Conservation (phyloP, 2,888 invertebrate genomes). For the Galerucella pusilla region DNA sequence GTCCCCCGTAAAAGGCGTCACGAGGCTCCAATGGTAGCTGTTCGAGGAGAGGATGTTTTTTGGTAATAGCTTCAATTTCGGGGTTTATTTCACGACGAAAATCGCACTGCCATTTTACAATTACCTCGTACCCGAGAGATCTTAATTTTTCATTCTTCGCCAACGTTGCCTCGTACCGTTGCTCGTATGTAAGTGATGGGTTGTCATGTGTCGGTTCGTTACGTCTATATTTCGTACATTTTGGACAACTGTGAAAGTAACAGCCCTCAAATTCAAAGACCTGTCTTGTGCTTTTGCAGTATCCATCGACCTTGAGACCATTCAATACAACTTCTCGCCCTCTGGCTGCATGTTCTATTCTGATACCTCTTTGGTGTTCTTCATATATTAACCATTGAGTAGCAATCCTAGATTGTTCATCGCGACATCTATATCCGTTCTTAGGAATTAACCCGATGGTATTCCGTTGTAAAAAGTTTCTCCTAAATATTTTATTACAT, state of each 20-base stretch:
- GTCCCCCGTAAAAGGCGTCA: slow-evolving; percentile 42
- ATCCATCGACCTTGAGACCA: slow-evolving; percentile 40
- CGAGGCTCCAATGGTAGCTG: slow-evolving; percentile 29
- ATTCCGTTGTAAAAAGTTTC: slow-evolving; percentile 50
- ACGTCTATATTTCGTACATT: slow-evolving; percentile 32
- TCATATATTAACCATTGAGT: slow-evolving; percentile 42
- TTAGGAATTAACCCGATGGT: slow-evolving; percentile 53
- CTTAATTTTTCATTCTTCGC: too few relatives aligned
- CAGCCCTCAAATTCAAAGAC: slow-evolving; percentile 45
- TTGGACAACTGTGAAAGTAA: slow-evolving; percentile 38
- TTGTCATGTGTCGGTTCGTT: slow-evolving; percentile 22
- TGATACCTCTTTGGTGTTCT: slow-evolving; percentile 34
- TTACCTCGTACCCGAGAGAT: too few relatives aligned
- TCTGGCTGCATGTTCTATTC: neutral
- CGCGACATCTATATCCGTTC: slow-evolving; percentile 39
- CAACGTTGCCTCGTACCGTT: slow-evolving; percentile 23
- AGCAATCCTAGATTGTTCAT: slow-evolving; percentile 39
- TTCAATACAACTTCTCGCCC: slow-evolving; percentile 34
- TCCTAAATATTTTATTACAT: slow-evolving; percentile 49
- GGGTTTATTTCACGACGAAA: too few relatives aligned
- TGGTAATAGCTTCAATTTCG: neutral
- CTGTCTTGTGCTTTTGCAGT: slow-evolving; percentile 32
- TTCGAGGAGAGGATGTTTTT: slow-evolving; percentile 30
- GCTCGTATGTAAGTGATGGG: slow-evolving; percentile 25
- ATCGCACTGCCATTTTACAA: too few relatives aligned